A percentile compares a stretch with the other conserved stretches of the same genome.
These are phyloP conservation scores for Cyanistes caeruleus DNA, from an alignment of 2,113 vertebrate genomes.

Conservation along the genomic window DNA sequence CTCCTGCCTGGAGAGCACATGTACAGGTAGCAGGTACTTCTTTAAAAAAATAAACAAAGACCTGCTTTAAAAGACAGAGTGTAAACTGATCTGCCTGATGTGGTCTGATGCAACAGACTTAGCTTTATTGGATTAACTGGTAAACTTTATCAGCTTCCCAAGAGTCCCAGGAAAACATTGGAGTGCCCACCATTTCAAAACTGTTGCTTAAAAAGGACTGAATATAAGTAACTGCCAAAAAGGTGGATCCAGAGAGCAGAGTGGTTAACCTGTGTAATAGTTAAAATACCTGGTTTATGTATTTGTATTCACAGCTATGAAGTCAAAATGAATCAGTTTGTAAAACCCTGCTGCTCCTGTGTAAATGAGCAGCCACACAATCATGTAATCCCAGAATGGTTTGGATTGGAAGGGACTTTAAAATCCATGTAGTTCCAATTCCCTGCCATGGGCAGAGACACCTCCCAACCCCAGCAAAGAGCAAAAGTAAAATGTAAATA, in stretches of 20 bases:
- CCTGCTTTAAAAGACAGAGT: not conserved
- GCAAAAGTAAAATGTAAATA: not conserved
- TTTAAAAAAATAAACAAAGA: slow-evolving; percentile 56
- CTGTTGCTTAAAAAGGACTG: not conserved
- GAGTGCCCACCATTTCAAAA: not conserved
- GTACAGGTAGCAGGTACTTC: slow-evolving; percentile 49
- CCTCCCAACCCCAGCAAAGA: not conserved
- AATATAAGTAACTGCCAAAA: not conserved
- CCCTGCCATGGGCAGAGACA: not conserved
- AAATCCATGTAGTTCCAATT: not conserved
- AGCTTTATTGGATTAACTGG: slow-evolving; percentile 43
- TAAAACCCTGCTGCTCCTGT: not conserved
- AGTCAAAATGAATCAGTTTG: not conserved
- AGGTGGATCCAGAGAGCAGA: not conserved
- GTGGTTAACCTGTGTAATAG: not conserved
- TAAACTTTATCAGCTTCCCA: slow-evolving; percentile 47
- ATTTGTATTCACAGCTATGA: not conserved
- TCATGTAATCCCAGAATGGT: not conserved
- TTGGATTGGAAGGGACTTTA: not conserved
- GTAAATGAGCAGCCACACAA: not conserved
- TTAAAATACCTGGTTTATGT: not conserved
- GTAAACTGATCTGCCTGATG: slow-evolving; percentile 60
- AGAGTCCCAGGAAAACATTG: not conserved
- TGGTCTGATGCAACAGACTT: slow-evolving; percentile 25
- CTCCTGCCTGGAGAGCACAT: not conserved